Conservation (phyloP, 2,797 vertebrate genomes). For the Epinephelus coioides region DNA sequence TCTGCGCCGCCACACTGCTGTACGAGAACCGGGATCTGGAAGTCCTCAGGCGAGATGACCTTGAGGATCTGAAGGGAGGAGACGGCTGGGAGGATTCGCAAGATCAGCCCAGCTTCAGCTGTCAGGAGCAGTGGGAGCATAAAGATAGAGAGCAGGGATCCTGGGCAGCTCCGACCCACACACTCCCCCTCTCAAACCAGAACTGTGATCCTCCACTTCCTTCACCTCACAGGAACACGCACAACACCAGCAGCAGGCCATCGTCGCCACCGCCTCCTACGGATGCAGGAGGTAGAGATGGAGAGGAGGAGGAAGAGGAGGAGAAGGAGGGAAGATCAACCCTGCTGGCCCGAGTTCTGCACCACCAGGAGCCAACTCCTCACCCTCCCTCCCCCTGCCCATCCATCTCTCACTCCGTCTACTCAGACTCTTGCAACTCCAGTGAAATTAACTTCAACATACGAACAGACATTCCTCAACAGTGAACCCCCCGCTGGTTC, state of each 20-base stretch:
- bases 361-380: slow-evolving; percentile 75
- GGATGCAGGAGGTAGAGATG: slow-evolving; percentile 29
- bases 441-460: slow-evolving; percentile 78
- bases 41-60: slow-evolving; percentile 76
- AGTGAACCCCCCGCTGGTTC: slow-evolving; percentile 28
- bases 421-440: slow-evolving; percentile 85
- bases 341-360: slow-evolving; percentile 70
- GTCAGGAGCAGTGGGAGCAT: slow-evolving; percentile 63
- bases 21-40: slow-evolving; percentile 95
- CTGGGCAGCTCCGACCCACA: slow-evolving; percentile 62
- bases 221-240: slow-evolving; percentile 35
- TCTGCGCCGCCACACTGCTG: slow-evolving; percentile 96
- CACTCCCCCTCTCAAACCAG: slow-evolving; percentile 55
- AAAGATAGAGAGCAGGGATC: slow-evolving; percentile 63
- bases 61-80: slow-evolving; percentile 75
- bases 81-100: slow-evolving; percentile 69
- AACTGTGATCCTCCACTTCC: slow-evolving; percentile 38
- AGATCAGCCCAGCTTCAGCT: slow-evolving; percentile 63
- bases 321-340: slow-evolving; percentile 53
- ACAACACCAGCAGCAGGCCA: slow-evolving; percentile 27
- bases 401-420: slow-evolving; percentile 67
- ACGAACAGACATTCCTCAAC: slow-evolving; percentile 56
- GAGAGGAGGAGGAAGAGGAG: slow-evolving; percentile 25
- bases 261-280: slow-evolving; percentile 13
- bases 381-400: slow-evolving; percentile 75